Conservation (phyloP, 2,888 invertebrate species). For the Agonopterix heracliana region DNA sequence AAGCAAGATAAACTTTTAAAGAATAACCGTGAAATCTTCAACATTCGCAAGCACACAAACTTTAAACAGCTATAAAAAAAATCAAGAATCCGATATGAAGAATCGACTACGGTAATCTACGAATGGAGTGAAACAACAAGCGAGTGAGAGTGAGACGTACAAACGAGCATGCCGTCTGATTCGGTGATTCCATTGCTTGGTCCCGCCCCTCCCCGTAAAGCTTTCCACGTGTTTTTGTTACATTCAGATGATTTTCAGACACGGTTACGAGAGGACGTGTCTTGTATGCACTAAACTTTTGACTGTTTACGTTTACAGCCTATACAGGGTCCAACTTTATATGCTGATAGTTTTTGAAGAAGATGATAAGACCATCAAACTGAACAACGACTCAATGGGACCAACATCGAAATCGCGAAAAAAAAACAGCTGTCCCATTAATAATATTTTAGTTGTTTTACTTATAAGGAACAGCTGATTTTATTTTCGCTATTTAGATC, state of each 20-base stretch:
- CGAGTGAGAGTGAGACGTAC: conserved; percentile 24
- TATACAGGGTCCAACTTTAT: no score
- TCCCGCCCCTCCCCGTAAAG: conserved; percentile 40
- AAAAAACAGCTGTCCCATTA: no score
- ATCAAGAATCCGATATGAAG: conserved; percentile 57
- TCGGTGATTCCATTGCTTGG: conserved; percentile 24
- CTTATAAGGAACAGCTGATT: no score
- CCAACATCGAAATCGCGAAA: no score
- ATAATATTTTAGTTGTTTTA: no score
- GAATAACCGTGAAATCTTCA: no score
- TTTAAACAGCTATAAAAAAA: conserved; percentile 55
- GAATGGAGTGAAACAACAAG: conserved; percentile 36
- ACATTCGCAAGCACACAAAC: conserved; percentile 27
- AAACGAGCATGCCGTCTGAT: conserved; percentile 17
- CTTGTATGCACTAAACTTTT: conserved; percentile 32
- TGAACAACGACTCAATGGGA: conserved; percentile 30
- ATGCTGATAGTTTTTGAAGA: no score
- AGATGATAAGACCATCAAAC: no score
- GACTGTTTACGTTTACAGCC: conserved; percentile 38
- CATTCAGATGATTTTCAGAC: conserved; percentile 43
- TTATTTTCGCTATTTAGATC: no score
- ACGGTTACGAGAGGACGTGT: conserved; percentile 33
- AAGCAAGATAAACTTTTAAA: no score
- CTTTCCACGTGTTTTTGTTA: conserved; percentile 58
- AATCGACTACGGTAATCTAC: conserved; percentile 57